Evolutionary conservation across 1,140 invertebrate species (phyloP), one percentile per base, ranked within the genome.

Genomic region (Belonocnema kinseyi): DNA sequence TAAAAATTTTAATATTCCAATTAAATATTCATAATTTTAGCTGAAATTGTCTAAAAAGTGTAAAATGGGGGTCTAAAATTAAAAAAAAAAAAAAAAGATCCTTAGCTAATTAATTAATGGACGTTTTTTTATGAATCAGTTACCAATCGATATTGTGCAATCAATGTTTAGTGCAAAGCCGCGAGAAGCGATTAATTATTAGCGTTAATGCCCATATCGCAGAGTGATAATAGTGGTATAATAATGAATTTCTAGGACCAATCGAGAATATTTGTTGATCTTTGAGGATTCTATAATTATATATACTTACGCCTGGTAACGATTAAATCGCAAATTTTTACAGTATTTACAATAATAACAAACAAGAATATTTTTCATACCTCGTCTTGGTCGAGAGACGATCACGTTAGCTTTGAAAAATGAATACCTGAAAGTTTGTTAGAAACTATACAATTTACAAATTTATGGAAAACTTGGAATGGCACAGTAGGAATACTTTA

Each of bases 321-420:
- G 72, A 81, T 79, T 76, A 75, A 78, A 75, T 77, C 56, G 53
- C 72, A 50, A 76, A 79, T 82, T 82, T 85, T 75, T 81, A 85
- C 51, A 82, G 77, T 40, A 80, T 73, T 82, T 85, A 81, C 70
- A 26, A 26, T 26, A 26, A 26, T 26, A 26, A 26, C 21, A 80
- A 84, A 81, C 70, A 80, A 82, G 80, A 78, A 81, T 86, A 86
- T 87, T 86, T 87, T 86, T 84, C 82, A 84, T 87, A 86, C 82
- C 14, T 72, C 8, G 70, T 6, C 10, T 21, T 10, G 13, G 33
- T 61, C 26, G 56, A 26, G 11, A 61, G 33, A 33, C 56, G 56
- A 61, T 61, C 21, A 13, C 21, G 17, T 11, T 66, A 33, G 61
- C 12, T 66, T 13, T 61, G 21, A 66, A 16, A 66, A 66, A 66